Percentiles rank a stretch among this genome's conserved stretches.
phyloP scores from a whole-genome alignment of 2,797 vertebrate species.

The Myotis vivesi region DNA sequence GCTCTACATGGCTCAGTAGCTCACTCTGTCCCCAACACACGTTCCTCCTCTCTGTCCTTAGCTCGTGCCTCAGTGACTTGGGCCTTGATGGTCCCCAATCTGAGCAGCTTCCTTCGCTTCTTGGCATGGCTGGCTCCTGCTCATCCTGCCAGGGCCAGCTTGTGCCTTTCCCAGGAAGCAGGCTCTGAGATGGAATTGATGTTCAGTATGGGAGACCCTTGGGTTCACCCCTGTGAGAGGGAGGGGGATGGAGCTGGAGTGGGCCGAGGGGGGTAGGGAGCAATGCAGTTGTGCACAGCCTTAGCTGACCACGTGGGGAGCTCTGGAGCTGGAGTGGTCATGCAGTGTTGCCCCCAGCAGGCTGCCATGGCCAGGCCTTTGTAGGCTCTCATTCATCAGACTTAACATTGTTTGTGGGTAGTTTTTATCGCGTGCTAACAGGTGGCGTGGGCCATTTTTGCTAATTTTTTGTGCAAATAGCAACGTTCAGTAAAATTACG shows the following conservation, averaged over 20 bases:
- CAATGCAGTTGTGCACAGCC: too few species aligned
- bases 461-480: too few species aligned
- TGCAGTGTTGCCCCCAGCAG: neutral
- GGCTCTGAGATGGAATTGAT: neutral
- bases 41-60: neutral
- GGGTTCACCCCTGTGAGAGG: neutral
- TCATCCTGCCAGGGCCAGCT: neutral
- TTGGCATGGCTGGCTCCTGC: neutral
- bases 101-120: neutral
- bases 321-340: neutral
- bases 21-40: neutral
- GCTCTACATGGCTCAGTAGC: neutral
- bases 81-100: neutral
- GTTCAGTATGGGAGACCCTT: neutral
- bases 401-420: too few species aligned
- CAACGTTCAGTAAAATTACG: too few species aligned
- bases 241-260: neutral
- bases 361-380: neutral
- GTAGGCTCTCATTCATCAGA: neutral
- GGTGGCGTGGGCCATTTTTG: too few species aligned
- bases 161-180: neutral
- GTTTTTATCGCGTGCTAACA: too few species aligned
- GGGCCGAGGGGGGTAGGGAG: neutral
- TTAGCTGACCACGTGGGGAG: accelerated
- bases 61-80: neutral